Evolutionary conservation across 2,888 invertebrate genomes (phyloP).

Genomic region (Copidosoma aretas): DNA sequence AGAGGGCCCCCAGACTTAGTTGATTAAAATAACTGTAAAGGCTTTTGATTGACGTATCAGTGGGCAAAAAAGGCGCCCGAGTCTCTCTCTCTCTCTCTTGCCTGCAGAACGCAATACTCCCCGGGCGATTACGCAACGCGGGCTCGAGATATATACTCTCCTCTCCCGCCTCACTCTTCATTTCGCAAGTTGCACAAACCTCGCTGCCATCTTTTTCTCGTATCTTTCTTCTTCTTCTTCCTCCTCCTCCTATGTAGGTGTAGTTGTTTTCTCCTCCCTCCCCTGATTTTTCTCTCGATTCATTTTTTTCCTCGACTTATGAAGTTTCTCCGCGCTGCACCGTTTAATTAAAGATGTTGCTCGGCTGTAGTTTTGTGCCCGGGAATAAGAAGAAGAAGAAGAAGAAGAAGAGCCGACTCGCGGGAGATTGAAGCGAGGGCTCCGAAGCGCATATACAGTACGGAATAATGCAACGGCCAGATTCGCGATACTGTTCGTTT

Average conservation of each 20-base stretch:
- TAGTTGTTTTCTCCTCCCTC: too few relatives aligned
- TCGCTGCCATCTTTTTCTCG: not conserved
- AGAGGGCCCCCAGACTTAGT: slow-evolving; percentile 47
- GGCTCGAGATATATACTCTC: slow-evolving; percentile 16
- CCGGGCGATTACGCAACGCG: slow-evolving; percentile 45
- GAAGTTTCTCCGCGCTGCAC: not conserved
- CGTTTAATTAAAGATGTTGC: slow-evolving; percentile 18
- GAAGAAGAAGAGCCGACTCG: not conserved
- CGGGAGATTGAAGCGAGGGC: not conserved
- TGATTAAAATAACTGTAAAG: slow-evolving; percentile 56
- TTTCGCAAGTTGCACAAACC: not conserved
- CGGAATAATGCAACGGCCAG: too few relatives aligned
- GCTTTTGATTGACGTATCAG: slow-evolving; percentile 54
- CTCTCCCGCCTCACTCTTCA: not conserved
- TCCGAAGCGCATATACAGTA: too few relatives aligned
- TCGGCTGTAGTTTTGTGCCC: not conserved
- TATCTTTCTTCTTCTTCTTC: not conserved
- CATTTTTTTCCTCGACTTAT: not conserved
- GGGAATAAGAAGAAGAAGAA: not conserved
- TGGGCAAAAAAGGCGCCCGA: slow-evolving; percentile 43
- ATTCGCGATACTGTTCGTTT: not conserved
- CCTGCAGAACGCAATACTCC: slow-evolving; percentile 37
- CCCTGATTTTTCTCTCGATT: not conserved
- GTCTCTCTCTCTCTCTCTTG: slow-evolving; percentile 14
- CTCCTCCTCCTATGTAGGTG: not conserved